phyloP scores from a whole-genome alignment of 2,113 vertebrate species.

The Thamnophis sirtalis region DNA sequence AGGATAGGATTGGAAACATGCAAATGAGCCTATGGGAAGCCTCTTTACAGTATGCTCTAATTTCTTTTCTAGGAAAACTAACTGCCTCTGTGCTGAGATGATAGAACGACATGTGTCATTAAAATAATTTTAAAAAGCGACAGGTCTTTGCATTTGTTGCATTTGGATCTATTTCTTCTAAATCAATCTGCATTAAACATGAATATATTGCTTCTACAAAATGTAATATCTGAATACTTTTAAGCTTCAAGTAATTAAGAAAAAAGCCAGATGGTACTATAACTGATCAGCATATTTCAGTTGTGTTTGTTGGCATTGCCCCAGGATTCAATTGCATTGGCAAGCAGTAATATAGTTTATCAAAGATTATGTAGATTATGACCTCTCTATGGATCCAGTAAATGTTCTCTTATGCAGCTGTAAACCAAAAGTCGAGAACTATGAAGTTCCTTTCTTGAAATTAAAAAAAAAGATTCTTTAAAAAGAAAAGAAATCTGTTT shows the following conservation, averaged over 20 bases:
- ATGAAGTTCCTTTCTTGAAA: not conserved
- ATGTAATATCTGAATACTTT: not conserved
- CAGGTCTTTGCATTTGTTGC: not conserved
- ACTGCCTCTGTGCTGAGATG: not conserved
- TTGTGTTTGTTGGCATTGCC: not conserved
- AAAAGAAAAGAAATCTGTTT: not conserved
- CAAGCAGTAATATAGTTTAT: not conserved
- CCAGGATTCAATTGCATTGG: constrained; percentile 2
- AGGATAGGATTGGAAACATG: not conserved
- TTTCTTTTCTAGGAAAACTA: not conserved
- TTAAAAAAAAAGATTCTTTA: not conserved
- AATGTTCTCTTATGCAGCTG: not conserved
- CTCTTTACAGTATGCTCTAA: not conserved
- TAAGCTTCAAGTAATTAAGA: not conserved
- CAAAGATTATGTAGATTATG: constrained; percentile 7
- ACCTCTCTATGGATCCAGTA: not conserved
- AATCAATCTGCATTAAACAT: not conserved
- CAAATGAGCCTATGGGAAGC: not conserved
- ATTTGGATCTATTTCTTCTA: not conserved
- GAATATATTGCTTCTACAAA: not conserved
- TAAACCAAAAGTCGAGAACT: not conserved
- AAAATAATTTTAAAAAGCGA: not conserved
- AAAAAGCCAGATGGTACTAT: constrained; percentile 1
- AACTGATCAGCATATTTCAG: constrained; percentile 2
- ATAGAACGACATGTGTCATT: not conserved